Evolutionary conservation across 2,888 invertebrate genomes (phyloP).

Genomic region (Xestia sexstrigata): DNA sequence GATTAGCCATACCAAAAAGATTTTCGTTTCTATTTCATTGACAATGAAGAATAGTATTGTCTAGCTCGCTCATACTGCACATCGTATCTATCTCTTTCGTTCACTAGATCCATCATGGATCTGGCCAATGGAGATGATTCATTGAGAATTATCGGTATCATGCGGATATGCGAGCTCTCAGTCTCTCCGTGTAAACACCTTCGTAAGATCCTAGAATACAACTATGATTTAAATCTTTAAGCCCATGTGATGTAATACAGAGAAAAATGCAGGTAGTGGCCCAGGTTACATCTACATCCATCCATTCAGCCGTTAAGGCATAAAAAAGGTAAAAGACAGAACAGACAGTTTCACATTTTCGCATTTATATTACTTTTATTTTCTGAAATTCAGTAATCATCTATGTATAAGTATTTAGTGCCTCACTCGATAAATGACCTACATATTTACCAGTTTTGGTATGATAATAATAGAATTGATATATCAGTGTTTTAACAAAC

Average conservation of each 20-base stretch:
- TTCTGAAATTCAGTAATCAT: constrained; percentile 30
- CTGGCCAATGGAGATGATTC: too few relatives aligned
- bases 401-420: constrained; percentile 49
- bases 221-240: not conserved
- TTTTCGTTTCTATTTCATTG: not conserved
- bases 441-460: constrained; percentile 44
- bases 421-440: constrained; percentile 46
- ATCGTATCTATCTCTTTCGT: not conserved
- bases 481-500: constrained; percentile 46
- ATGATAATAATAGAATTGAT: constrained; percentile 38
- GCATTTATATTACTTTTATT: constrained; percentile 6
- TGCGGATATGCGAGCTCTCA: not conserved
- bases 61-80: not conserved
- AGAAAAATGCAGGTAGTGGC: not conserved
- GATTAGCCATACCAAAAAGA: not conserved
- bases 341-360: not conserved
- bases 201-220: not conserved
- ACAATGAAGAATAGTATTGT: not conserved
- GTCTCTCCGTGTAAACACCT: not conserved
- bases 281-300: not conserved
- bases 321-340: not conserved
- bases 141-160: too few relatives aligned
- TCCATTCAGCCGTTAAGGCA: not conserved
- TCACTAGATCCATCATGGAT: too few relatives aligned
- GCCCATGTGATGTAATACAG: not conserved